phyloP scores from a whole-genome alignment of 2,113 vertebrate species.

The Dolichallabes microphthalmus region DNA sequence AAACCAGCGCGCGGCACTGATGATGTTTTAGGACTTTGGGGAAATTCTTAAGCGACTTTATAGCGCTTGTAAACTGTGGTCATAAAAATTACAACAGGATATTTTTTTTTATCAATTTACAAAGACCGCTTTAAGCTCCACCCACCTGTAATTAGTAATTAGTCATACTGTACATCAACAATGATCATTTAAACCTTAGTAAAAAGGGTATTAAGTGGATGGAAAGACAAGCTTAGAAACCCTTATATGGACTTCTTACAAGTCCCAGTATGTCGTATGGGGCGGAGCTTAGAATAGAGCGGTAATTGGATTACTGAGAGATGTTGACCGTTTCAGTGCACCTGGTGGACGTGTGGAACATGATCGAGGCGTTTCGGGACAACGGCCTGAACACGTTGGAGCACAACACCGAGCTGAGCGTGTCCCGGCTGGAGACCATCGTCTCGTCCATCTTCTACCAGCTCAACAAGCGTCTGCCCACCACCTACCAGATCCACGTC shows the following conservation, averaged over 20 bases:
- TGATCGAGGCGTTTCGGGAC: conserved; percentile 97
- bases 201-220: not conserved
- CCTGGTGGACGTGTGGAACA: conserved; percentile 98
- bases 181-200: not conserved
- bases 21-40: too few relatives aligned
- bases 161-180: not conserved
- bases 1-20: not conserved
- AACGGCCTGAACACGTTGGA: conserved; percentile 96
- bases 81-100: not conserved
- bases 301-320: not conserved
- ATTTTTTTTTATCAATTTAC: not conserved
- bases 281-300: not conserved
- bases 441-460: conserved; percentile 97
- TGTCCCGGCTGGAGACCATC: conserved; percentile 94
- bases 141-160: not conserved
- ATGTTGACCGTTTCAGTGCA: conserved; percentile 76
- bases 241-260: not conserved
- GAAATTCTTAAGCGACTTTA: not conserved
- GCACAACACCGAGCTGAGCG: conserved; percentile 85
- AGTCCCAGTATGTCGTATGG: not conserved
- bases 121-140: not conserved
- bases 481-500: conserved; percentile 95
- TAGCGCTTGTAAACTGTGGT: not conserved
- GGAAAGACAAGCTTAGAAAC: not conserved
- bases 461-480: conserved; percentile 95